A percentile compares a stretch with the other conserved stretches of the same genome.
Evolutionary conservation across 2,888 invertebrate genomes (phyloP).

Genomic region (Limnephilus lunatus): DNA sequence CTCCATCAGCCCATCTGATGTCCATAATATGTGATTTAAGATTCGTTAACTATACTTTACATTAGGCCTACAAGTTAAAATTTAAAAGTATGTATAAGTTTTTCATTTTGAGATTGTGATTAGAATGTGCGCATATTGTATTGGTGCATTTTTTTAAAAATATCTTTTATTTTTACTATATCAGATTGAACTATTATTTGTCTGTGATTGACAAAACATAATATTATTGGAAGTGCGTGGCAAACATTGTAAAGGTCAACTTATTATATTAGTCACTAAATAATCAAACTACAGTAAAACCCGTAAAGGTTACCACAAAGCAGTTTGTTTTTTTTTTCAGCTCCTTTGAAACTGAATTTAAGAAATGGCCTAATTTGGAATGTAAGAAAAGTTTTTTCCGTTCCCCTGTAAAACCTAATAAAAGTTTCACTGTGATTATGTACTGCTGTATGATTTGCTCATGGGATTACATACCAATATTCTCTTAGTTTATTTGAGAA

Average conservation of each 20-base stretch:
- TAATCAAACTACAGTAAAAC: background rate
- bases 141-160: background rate
- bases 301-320: background rate
- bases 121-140: background rate
- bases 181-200: constrained; percentile 3
- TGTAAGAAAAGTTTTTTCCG: background rate
- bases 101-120: background rate
- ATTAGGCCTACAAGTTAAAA: background rate
- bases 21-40: constrained; percentile 21
- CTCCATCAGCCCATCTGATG: constrained; percentile 16
- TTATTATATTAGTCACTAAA: background rate
- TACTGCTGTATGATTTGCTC: background rate
- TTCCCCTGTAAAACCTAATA: background rate
- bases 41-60: background rate
- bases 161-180: constrained; percentile 4
- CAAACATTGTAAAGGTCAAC: background rate
- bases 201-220: constrained; percentile 30
- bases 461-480: background rate
- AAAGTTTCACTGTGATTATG: background rate
- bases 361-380: background rate
- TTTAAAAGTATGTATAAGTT: background rate
- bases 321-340: background rate
- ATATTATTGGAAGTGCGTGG: background rate
- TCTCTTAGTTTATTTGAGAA: background rate
- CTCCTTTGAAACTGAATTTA: background rate